Percentiles rank a stretch among this genome's conserved stretches.
Evolutionary conservation across 2,113 vertebrate genomes (phyloP).

Genomic region (Periophthalmodon schlosseri): DNA sequence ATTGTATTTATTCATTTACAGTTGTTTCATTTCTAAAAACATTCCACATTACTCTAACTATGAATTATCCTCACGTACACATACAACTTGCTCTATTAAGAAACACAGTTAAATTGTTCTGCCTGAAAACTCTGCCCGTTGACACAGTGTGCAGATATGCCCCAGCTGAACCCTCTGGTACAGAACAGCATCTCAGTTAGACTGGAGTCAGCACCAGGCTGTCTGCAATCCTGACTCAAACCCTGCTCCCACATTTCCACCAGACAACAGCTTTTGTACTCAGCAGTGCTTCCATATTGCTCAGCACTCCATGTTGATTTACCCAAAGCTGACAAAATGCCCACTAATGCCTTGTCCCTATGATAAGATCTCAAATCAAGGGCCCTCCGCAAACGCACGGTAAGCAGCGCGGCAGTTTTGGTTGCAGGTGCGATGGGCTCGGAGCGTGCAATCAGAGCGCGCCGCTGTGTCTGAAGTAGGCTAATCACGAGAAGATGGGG

Average conservation of each 20-base stretch:
- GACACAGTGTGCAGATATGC: not conserved
- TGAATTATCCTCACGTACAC: not conserved
- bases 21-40: too few species aligned
- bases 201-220: slow-evolving; percentile 14
- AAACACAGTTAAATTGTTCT: not conserved
- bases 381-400: slow-evolving; percentile 21
- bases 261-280: slow-evolving; percentile 6
- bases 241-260: not conserved
- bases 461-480: slow-evolving; percentile 47
- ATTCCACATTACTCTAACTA: not conserved
- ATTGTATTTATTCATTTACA: too few species aligned
- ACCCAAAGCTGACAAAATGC: slow-evolving; percentile 20
- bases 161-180: not conserved
- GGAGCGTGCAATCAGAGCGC: slow-evolving; percentile 54
- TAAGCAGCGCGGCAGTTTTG: slow-evolving; percentile 6
- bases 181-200: not conserved
- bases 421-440: slow-evolving; percentile 48
- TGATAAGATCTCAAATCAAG: slow-evolving; percentile 34
- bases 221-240: slow-evolving; percentile 8
- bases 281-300: slow-evolving; percentile 8
- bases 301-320: not conserved
- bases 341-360: slow-evolving; percentile 11
- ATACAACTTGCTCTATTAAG: not conserved
- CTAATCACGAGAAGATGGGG: slow-evolving; percentile 56
- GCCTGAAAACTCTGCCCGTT: not conserved